Evolutionary conservation across 2,888 invertebrate genomes (phyloP), one percentile per base, ranked within the genome.

Genomic region (Ormyrus thymus): DNA sequence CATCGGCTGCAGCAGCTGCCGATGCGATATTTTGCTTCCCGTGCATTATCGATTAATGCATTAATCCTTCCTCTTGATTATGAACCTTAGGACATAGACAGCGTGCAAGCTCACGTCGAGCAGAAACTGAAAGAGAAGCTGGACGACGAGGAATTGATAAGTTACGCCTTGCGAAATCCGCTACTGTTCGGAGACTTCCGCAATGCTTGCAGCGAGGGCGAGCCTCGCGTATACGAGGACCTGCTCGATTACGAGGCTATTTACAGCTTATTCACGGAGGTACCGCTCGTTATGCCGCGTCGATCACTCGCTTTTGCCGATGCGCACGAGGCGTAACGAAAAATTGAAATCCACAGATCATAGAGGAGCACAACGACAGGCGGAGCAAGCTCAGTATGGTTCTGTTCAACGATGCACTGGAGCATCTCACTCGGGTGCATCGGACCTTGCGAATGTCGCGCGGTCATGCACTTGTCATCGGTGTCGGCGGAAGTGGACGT

Each of bases 401-500:
- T 0, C 91, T 98, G 45, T 98, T 98, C 88, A 96, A 98, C 86
- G 97, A 97, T 87, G 97, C 97, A 59, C 90, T 98, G 70, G 97
- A 98, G 87, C 97, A 98, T 89, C 88, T 98, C 86, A 97, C 97
- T 0, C 92, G 97, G 64, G 93, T 97, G 10, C 97, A 97, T 84
- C 94, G 98, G 43, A 94, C 95, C 0, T 91, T 98, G 80, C 92
- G 97, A 82, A 94, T 97, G 93, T 93, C 95, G 86, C 91, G 94
- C 82, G 97, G 97, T 0, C 96, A 98, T 87, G 93, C 95, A 6
- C 92, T 98, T 90, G 91, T 97, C 58, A 94, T 97, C 11, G 98
- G 98, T 9, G 95, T 97, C 1, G 97, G 97, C 2, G 97, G 98
- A 29, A 94, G 96, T 84, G 98, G 98, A 29, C 97, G 98, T 90